These are phyloP conservation scores for Hyperopisus bebe DNA, from an alignment of 2,113 vertebrate species.

Conservation along the genomic window DNA sequence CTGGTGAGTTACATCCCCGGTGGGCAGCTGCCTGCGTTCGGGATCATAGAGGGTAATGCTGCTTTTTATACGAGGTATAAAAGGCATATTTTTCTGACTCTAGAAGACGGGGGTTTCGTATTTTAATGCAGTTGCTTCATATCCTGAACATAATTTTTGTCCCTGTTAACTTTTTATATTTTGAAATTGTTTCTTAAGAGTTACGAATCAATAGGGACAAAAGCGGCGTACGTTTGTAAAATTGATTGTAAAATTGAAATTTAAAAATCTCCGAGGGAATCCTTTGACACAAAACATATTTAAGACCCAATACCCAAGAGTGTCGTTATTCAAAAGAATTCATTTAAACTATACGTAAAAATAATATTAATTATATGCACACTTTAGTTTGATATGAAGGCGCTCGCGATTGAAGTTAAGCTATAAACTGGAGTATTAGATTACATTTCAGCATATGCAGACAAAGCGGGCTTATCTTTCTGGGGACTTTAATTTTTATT, in stretches of 20 bases:
- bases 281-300: neutral
- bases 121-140: neutral
- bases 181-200: neutral
- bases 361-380: neutral
- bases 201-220: neutral
- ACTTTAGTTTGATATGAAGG: neutral
- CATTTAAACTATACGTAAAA: neutral
- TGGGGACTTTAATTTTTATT: neutral
- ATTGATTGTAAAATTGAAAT: neutral
- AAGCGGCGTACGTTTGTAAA: neutral
- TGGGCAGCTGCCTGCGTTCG: neutral
- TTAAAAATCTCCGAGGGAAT: neutral
- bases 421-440: neutral
- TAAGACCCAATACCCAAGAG: neutral
- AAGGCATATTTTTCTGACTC: neutral
- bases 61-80: neutral
- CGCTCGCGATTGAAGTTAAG: neutral
- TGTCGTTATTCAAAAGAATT: neutral
- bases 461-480: neutral
- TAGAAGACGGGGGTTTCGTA: neutral
- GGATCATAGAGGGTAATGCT: neutral
- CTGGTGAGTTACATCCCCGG: constrained; percentile 68
- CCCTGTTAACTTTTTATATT: neutral
- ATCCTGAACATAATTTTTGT: neutral
- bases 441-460: neutral